Evolutionary conservation across 2,888 invertebrate species (phyloP), one percentile per base, ranked within the genome.

Genomic region (Drosophila percnosoma): DNA sequence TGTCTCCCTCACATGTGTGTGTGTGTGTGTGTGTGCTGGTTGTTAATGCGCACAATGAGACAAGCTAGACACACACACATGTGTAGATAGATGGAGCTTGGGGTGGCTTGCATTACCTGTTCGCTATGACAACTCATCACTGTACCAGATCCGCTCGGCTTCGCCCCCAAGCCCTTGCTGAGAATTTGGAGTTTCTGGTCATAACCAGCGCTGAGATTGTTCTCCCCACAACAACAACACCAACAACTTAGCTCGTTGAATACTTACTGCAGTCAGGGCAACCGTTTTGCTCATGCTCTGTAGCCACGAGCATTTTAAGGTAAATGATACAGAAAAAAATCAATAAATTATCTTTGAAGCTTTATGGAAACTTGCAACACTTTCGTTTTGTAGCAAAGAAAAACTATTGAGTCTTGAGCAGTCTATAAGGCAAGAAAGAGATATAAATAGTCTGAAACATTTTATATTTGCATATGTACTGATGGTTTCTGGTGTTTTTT

Each of bases 21-120:
- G 51, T 55, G 49, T 24, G 52, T 48, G 63, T 66, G 54, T 45
- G 18, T 60, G 33, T 60, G 45, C 18, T 31, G 48, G 54, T 73
- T 75, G 65, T 68, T 75, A 78, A 75, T 78, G 78, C 75, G 63
- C 61, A 72, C 78, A 78, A 75, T 78, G 68, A 78, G 78, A 78
- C 78, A 75, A 78, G 68, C 72, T 68, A 78, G 78, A 75, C 65
- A 59, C 34, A 73, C 36, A 40, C 21, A 42, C 21, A 42, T 21
- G 11, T 24, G 27, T 6, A 38, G 4, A 38, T 7, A 31, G n/a
- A 21, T 27, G 36, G 18, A 54, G 36, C 36, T 18, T 38, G 36
- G 18, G 24, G 11, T 27, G 36, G 54, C 10, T 27, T 4, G 24
- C 21, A 31, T 48, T 72, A 72, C 68, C 58, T 65, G 45, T 24